phyloP scores from a whole-genome alignment of 2,113 vertebrate genomes.

The Gambusia holbrooki region DNA sequence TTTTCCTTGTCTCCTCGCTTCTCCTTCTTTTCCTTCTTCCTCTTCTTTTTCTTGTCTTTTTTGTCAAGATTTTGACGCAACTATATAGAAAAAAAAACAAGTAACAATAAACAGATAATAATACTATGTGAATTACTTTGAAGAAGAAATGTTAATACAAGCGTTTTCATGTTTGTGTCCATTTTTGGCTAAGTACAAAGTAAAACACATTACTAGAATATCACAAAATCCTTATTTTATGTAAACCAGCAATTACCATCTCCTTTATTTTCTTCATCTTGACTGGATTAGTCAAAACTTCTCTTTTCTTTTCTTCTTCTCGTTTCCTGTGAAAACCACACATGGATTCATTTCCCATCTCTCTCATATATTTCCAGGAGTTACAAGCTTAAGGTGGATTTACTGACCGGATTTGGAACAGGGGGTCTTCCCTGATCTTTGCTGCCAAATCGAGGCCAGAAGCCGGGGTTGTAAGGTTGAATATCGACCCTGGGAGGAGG shows the following conservation, averaged over 20 bases:
- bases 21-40: slow-evolving; percentile 84
- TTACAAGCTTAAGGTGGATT: accelerated
- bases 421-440: slow-evolving; percentile 95
- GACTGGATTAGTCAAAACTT: slow-evolving; percentile 93
- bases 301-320: slow-evolving; percentile 95
- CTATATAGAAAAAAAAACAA: slow-evolving; percentile 65
- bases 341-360: not conserved
- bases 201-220: too few relatives aligned
- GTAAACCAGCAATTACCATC: slow-evolving; percentile 78
- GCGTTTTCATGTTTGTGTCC: not conserved
- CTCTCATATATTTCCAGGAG: not conserved
- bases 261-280: slow-evolving; percentile 99
- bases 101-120: too few relatives aligned
- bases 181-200: not conserved
- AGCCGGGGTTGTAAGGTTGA: slow-evolving; percentile 81
- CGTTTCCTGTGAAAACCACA: slow-evolving; percentile 83
- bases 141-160: not conserved
- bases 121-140: too few relatives aligned
- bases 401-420: slow-evolving; percentile 91
- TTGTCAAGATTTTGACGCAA: slow-evolving; percentile 91
- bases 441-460: slow-evolving; percentile 92
- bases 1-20: slow-evolving; percentile 83
- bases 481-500: slow-evolving; percentile 93
- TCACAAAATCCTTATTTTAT: too few relatives aligned
- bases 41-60: slow-evolving; percentile 84